These are phyloP conservation scores for Cephus sareptanus DNA, from an alignment of 2,888 invertebrate species.

Conservation along the genomic window DNA sequence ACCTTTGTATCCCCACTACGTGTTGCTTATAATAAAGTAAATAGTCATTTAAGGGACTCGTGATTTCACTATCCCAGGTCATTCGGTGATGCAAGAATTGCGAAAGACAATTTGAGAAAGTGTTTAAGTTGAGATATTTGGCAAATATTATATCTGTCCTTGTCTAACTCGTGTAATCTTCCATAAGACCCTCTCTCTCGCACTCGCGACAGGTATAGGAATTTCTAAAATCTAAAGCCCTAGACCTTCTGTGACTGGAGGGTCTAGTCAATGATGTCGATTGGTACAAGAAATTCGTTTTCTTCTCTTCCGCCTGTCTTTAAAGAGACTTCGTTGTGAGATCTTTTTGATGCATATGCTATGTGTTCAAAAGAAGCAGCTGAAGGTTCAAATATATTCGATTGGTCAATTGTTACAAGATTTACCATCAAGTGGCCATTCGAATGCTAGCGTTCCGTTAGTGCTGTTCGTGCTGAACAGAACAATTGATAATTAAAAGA, in stretches of 20 bases:
- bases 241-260: not conserved
- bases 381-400: not conserved
- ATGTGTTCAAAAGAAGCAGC: not conserved
- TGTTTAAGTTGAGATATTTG: not conserved
- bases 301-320: not conserved
- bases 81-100: not conserved
- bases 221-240: not conserved
- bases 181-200: not conserved
- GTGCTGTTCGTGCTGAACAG: not conserved
- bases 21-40: constrained; percentile 59
- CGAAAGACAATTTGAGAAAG: not conserved
- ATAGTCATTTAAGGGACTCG: constrained; percentile 15
- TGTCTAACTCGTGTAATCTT: not conserved
- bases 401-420: not conserved
- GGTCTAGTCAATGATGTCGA: not conserved
- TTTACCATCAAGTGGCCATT: not conserved
- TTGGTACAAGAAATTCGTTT: not conserved
- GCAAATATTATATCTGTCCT: not conserved
- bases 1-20: constrained; percentile 58
- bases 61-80: not conserved
- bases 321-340: too few relatives aligned
- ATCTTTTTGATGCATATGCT: too few relatives aligned
- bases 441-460: not conserved
- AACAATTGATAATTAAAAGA: not conserved
- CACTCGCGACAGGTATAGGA: not conserved